Conservation (phyloP, 2,797 vertebrate species). For the Mastacembelus armatus region DNA sequence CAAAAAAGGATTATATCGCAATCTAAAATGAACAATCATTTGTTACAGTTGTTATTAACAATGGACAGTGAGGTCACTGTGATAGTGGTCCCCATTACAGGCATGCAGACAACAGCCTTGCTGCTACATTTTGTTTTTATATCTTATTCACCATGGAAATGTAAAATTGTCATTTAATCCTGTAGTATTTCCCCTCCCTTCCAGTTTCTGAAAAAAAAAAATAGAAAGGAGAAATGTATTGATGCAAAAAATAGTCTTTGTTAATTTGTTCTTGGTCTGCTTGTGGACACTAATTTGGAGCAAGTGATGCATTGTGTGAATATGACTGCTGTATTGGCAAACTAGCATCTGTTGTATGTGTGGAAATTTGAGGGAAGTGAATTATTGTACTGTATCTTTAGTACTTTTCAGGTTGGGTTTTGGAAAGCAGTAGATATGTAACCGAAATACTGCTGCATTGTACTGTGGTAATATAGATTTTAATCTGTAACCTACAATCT, state of each 20-base stretch:
- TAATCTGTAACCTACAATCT: slow-evolving; percentile 14
- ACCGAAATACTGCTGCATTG: slow-evolving; percentile 1
- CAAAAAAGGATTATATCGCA: background rate
- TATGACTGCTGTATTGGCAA: slow-evolving; percentile 27
- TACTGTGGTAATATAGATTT: background rate
- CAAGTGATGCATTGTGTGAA: background rate
- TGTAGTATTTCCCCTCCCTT: background rate
- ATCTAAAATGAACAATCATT: background rate
- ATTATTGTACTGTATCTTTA: background rate
- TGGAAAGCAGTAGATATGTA: background rate
- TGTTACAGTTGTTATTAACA: slow-evolving; percentile 18
- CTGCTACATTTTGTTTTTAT: background rate
- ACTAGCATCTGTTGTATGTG: slow-evolving; percentile 15
- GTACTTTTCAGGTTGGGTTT: background rate
- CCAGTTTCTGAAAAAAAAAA: background rate
- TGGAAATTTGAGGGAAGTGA: background rate
- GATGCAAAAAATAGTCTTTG: background rate
- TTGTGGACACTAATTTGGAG: background rate
- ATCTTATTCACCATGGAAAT: background rate
- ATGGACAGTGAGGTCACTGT: background rate
- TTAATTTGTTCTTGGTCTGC: background rate
- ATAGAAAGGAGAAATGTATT: background rate
- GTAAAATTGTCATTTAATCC: background rate
- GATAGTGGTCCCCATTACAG: background rate
- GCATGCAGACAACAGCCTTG: background rate